These are phyloP conservation scores for Microtus montanus DNA, from an alignment of 2,113 vertebrate genomes.

Conservation along the genomic window DNA sequence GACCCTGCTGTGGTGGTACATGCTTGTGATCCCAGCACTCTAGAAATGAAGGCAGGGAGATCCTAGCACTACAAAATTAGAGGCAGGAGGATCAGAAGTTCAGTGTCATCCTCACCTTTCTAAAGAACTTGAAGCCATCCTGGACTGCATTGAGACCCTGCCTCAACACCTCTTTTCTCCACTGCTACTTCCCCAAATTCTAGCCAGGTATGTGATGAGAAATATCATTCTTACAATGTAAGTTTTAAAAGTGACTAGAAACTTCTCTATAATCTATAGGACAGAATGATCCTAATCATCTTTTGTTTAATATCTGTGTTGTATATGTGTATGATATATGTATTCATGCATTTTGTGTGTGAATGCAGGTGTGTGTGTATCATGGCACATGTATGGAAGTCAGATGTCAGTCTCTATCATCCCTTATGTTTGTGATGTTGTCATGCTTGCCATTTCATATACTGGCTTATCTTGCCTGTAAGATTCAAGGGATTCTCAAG, in stretches of 20 bases:
- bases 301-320: not conserved
- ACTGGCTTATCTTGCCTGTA: not conserved
- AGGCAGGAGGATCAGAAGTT: not conserved
- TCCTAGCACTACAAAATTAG: too few species aligned
- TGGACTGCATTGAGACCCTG: not conserved
- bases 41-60: not conserved
- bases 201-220: not conserved
- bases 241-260: not conserved
- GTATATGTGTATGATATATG: not conserved
- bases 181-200: not conserved
- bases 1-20: not conserved
- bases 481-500: not conserved
- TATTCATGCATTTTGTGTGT: not conserved
- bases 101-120: not conserved
- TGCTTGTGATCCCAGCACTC: not conserved
- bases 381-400: not conserved
- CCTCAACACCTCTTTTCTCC: not conserved
- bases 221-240: not conserved
- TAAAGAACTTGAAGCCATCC: not conserved
- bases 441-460: rapidly evolving
- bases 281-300: not conserved
- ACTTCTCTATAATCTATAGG: not conserved
- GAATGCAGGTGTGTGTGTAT: not conserved
- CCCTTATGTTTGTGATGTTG: not conserved
- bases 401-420: not conserved